Base-by-base conservation (phyloP, 2,113 vertebrate species). In the Cygnus atratus region DNA sequence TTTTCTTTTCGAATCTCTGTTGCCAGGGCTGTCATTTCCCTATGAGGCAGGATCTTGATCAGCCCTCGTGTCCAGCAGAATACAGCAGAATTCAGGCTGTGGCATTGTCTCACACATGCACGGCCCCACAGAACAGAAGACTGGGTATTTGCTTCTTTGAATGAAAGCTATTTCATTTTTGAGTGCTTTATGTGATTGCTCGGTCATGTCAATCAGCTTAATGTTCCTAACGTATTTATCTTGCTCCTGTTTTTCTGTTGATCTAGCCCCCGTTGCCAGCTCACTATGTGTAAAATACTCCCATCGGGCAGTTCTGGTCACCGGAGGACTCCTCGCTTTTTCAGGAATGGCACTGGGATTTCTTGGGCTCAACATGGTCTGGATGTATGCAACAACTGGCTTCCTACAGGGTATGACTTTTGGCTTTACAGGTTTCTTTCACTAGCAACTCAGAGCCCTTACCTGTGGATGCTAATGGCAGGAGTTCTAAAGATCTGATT, bases 311-410 rank as follows among this genome's bases (percentile, higher is more conserved):
- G 91, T 95, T 84, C 88, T 96, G 76, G 93, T 95, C 83, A 90
- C 80, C 35, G 95, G 94, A 88, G 92, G 94, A 74, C 73, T 97
- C 59, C 84, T 97, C 43, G 83, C 88, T 26, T 96, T 92, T 92
- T 92, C 88, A 74, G 96, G 96, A 91, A 96, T 96, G 95, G 92
- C 84, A 22, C 48, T 96, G 26, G 91, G 95, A 81, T 95, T 77
- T 96, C 65, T 95, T 75, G 95, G 96, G 80, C 43, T 93, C 39
- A 94, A 4, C 65, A 94, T 95, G 68, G 18, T 67, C 76, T 97
- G 91, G 95, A 96, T 97, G 96, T 96, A 94, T 75, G 88, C 87
- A 93, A 94, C 73, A 0, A 95, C 86, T 3, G 94, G 95, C 59
- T 95, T 97, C 65, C 83, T 95, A 26, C 95, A 96, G 14, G 95